Conservation (phyloP, 2,797 vertebrate genomes). For the Melopsittacus undulatus region DNA sequence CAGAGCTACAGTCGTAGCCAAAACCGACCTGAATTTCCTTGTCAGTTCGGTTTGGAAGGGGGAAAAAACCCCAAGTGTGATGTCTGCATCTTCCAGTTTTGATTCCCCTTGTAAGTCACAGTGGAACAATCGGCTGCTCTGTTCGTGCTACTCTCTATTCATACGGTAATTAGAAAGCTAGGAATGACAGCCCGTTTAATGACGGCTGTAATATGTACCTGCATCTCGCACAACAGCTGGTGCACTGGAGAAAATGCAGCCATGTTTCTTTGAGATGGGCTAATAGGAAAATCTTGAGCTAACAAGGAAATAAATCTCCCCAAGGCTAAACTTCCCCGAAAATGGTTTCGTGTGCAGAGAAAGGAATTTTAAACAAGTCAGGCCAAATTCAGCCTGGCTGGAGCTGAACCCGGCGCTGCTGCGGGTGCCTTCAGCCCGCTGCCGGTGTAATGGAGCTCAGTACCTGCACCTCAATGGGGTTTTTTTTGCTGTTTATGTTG, state of each 20-base stretch:
- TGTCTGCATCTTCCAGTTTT: background rate
- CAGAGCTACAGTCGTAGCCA: rapidly evolving
- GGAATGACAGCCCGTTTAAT: conserved; percentile 48
- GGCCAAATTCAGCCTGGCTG: conserved; percentile 19
- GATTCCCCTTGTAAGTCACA: background rate
- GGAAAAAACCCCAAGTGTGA: rapidly evolving
- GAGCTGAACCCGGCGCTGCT: background rate
- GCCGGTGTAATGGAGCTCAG: background rate
- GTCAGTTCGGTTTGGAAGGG: background rate
- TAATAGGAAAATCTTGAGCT: conserved; percentile 54
- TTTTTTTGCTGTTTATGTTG: background rate
- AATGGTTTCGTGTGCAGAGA: conserved; percentile 33
- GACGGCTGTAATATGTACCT: conserved; percentile 36
- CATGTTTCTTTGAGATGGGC: conserved; percentile 32
- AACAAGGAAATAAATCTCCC: conserved; percentile 66
- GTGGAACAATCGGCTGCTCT: background rate
- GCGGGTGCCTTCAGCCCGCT: background rate
- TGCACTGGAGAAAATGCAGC: conserved; percentile 9
- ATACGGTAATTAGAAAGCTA: conserved; percentile 43
- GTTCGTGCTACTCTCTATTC: background rate
- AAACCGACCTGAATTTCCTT: background rate
- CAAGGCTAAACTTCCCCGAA: conserved; percentile 42
- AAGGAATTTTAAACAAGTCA: conserved; percentile 53
- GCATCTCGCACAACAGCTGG: conserved; percentile 38
- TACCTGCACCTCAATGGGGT: background rate